phyloP scores from a whole-genome alignment of 2,797 vertebrate species.

The Chrosomus eos region DNA sequence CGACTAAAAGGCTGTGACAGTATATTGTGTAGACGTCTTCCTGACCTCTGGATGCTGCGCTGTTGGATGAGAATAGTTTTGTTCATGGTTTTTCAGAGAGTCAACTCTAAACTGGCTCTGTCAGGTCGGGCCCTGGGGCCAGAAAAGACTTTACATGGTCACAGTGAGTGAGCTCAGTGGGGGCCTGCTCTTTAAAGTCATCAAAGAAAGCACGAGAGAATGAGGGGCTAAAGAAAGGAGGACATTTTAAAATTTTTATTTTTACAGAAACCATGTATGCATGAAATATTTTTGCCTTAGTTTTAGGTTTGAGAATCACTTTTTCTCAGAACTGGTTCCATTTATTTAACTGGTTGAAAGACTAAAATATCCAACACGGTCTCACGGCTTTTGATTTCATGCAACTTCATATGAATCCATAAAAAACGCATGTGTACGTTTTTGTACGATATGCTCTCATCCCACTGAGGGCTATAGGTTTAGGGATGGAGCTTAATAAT shows the following conservation, averaged over 20 bases:
- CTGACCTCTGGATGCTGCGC: conserved; percentile 44
- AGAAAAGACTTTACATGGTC: conserved; percentile 62
- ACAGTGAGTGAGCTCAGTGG: conserved; percentile 61
- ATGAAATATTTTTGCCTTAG: not conserved
- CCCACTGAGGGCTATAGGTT: not conserved
- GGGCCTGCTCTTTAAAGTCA: conserved; percentile 63
- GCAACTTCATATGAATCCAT: not conserved
- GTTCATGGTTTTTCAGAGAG: conserved; percentile 55
- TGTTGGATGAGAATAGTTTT: conserved; percentile 46
- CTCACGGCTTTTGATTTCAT: not conserved
- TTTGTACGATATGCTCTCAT: not conserved
- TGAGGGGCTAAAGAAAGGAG: conserved; percentile 20
- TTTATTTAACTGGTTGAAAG: not conserved
- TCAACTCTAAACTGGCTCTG: conserved; percentile 55
- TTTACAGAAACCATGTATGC: not conserved
- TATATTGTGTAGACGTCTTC: conserved; percentile 50
- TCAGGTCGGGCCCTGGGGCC: conserved; percentile 50
- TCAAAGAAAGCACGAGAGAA: conserved; percentile 56
- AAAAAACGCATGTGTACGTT: not conserved
- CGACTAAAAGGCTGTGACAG: conserved; percentile 45
- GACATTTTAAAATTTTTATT: not conserved
- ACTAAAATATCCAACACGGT: not conserved
- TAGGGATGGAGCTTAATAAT: not conserved
- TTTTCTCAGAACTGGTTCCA: not conserved
- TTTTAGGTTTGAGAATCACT: not conserved